Evolutionary conservation across 2,888 invertebrate species (phyloP).

Genomic region (Clostera curtula): DNA sequence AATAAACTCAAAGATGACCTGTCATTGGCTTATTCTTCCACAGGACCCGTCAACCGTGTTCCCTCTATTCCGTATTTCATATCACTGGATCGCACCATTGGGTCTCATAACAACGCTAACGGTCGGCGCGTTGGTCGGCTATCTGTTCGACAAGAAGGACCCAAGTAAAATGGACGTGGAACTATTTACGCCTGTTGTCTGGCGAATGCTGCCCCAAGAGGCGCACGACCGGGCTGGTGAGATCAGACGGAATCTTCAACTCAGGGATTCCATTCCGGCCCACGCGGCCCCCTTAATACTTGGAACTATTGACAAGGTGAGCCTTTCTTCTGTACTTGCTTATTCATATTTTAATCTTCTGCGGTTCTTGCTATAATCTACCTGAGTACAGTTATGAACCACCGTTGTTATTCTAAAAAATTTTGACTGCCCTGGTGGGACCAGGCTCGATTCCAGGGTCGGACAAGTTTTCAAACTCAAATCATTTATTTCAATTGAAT

Average conservation of each 20-base stretch:
- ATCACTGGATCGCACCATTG: conserved; percentile 87
- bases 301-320: conserved; percentile 31
- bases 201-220: conserved; percentile 43
- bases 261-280: conserved; percentile 19
- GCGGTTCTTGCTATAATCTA: too few species aligned
- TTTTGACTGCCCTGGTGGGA: too few species aligned
- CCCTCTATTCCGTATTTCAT: conserved; percentile 85
- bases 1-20: too few species aligned
- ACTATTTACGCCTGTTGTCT: conserved; percentile 51
- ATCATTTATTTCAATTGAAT: too few species aligned
- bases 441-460: too few species aligned
- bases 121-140: conserved; percentile 79
- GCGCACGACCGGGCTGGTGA: conserved; percentile 30
- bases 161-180: conserved; percentile 48
- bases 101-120: conserved; percentile 79
- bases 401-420: too few species aligned
- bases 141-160: conserved; percentile 39
- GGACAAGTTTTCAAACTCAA: too few species aligned
- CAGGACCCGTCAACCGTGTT: conserved; percentile 73
- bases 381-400: too few species aligned
- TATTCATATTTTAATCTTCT: too few species aligned
- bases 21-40: conserved; percentile 2
- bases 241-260: conserved; percentile 32
- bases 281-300: conserved; percentile 48
- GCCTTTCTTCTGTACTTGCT: not conserved